Evolutionary conservation across 2,888 invertebrate genomes (phyloP).

Genomic region (Neocrepidodera transversa): DNA sequence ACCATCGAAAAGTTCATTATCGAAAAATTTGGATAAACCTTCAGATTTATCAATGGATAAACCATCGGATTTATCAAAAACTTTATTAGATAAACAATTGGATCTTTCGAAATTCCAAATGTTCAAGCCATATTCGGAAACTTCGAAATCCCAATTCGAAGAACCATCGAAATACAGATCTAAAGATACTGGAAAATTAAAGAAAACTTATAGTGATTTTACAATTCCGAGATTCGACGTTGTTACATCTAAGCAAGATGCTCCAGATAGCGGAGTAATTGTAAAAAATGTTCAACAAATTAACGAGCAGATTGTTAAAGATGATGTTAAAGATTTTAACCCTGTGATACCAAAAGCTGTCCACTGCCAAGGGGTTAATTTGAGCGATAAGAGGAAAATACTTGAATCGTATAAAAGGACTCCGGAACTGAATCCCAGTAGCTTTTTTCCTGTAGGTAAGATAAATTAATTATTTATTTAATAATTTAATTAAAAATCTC

Average conservation of each 20-base stretch:
- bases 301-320: slow-evolving; percentile 25
- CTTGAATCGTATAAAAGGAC: slow-evolving; percentile 15
- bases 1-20: too few species aligned
- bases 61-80: slow-evolving; percentile 5
- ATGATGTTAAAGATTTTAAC: slow-evolving; percentile 27
- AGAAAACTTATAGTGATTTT: background rate
- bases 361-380: slow-evolving; percentile 55
- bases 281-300: slow-evolving; percentile 28
- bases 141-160: slow-evolving; percentile 6
- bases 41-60: too few species aligned
- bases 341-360: slow-evolving; percentile 44
- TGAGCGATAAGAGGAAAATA: slow-evolving; percentile 45
- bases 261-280: slow-evolving; percentile 33
- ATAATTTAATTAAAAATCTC: background rate
- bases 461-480: background rate
- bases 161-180: background rate
- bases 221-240: background rate
- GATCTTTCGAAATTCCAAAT: slow-evolving; percentile 28
- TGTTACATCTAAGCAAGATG: background rate
- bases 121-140: slow-evolving; percentile 31
- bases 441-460: slow-evolving; percentile 13
- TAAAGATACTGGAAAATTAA: background rate
- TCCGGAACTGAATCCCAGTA: background rate
- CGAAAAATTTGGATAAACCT: too few species aligned
- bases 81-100: background rate